phyloP scores from a whole-genome alignment of 2,797 vertebrate species.

The Spinibarbus caldwelli region DNA sequence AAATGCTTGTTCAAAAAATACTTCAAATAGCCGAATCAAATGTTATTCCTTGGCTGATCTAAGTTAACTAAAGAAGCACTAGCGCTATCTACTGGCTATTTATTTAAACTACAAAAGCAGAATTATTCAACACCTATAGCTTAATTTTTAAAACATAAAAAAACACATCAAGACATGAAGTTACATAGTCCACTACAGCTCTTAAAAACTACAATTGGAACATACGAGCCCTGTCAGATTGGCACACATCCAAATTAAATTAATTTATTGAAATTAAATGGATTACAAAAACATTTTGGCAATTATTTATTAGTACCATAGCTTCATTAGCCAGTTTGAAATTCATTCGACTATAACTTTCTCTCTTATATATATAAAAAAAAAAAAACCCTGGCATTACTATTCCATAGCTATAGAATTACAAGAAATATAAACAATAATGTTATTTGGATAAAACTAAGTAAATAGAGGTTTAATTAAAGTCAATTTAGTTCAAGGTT shows the following conservation, averaged over 20 bases:
- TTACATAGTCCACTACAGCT: background rate
- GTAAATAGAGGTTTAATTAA: background rate
- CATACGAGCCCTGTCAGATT: background rate
- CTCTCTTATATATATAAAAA: too few relatives aligned
- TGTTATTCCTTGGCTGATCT: background rate
- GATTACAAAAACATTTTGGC: background rate
- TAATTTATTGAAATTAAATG: background rate
- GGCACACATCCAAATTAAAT: background rate
- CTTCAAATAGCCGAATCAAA: background rate
- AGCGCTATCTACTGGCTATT: constrained; percentile 35
- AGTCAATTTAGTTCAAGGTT: background rate
- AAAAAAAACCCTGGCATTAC: background rate
- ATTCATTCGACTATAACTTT: background rate
- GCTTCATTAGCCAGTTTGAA: too few relatives aligned
- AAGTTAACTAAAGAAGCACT: background rate
- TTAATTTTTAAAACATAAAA: background rate
- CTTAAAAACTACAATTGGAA: background rate
- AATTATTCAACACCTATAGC: background rate
- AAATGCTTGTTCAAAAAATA: background rate
- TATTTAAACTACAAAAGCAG: background rate
- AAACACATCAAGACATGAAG: background rate
- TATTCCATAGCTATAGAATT: background rate
- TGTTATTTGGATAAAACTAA: background rate
- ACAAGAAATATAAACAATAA: background rate
- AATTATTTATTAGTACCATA: background rate